Percentiles rank a stretch among this genome's conserved stretches.
phyloP scores from a whole-genome alignment of 2,888 invertebrate species.

The Argyresthia goedartella region DNA sequence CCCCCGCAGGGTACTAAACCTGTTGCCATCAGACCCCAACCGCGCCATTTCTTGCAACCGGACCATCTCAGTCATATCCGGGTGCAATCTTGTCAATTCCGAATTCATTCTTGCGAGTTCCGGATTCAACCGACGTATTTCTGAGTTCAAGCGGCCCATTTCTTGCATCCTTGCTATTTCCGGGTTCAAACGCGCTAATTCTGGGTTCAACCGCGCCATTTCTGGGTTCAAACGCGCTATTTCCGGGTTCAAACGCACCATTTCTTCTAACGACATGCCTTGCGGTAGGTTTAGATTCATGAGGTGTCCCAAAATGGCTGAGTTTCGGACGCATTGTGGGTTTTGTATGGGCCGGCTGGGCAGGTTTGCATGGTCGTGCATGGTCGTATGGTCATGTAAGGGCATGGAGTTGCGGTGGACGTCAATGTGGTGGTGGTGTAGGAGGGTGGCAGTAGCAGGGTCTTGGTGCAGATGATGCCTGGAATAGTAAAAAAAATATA shows the following conservation, averaged over 20 bases:
- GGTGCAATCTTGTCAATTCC: slow-evolving; percentile 26
- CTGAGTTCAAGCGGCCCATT: slow-evolving; percentile 29
- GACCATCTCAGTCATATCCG: slow-evolving; percentile 35
- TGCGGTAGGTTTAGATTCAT: slow-evolving; percentile 18
- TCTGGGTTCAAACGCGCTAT: slow-evolving; percentile 20
- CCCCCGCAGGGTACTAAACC: slow-evolving; percentile 52
- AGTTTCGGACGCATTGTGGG: slow-evolving; percentile 36
- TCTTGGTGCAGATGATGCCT: slow-evolving; percentile 51
- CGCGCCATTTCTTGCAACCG: slow-evolving; percentile 10
- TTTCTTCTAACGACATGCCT: slow-evolving; percentile 25
- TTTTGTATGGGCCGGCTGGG: slow-evolving; percentile 15
- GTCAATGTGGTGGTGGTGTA: slow-evolving; percentile 55
- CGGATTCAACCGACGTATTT: slow-evolving; percentile 14
- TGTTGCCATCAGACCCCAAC: slow-evolving; percentile 22
- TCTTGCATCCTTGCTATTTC: slow-evolving; percentile 10
- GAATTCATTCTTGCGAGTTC: slow-evolving; percentile 22
- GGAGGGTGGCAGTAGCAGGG: slow-evolving; percentile 55
- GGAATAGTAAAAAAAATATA: not conserved
- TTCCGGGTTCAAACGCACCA: slow-evolving; percentile 22
- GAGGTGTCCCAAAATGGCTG: slow-evolving; percentile 31
- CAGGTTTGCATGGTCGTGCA: slow-evolving; percentile 17
- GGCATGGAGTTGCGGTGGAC: slow-evolving; percentile 33
- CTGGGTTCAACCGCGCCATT: slow-evolving; percentile 14
- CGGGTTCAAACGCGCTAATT: slow-evolving; percentile 11
- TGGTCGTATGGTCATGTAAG: slow-evolving; percentile 24